Percentiles rank a stretch among this genome's conserved stretches.
Conservation (phyloP, 2,113 vertebrate genomes). For the Nyctereutes procyonoides region DNA sequence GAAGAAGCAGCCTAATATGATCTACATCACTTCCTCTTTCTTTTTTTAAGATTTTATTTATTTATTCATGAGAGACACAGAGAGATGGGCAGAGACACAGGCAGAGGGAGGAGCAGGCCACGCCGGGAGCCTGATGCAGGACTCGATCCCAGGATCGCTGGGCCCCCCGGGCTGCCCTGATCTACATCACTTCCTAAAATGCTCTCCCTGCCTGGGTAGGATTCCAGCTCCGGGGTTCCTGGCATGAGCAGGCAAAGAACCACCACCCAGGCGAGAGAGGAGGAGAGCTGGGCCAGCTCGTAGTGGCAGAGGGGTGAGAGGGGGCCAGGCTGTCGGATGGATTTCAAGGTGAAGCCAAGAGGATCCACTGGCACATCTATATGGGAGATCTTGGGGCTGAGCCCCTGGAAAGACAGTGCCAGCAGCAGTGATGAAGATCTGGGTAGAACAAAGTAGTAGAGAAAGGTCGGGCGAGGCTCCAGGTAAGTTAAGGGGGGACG, state of each 20-base stretch:
- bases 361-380: neutral
- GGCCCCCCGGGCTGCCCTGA: neutral
- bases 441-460: neutral
- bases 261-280: neutral
- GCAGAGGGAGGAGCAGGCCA: too few species aligned
- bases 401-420: neutral
- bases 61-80: too few species aligned
- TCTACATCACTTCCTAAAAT: neutral
- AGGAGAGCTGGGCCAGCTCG: neutral
- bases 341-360: neutral
- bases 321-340: neutral
- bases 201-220: neutral
- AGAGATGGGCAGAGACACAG: too few species aligned
- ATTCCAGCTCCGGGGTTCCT: neutral
- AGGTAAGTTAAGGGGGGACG: neutral
- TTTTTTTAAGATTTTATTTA: too few species aligned
- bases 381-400: neutral
- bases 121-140: too few species aligned
- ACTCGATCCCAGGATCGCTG: too few species aligned
- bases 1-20: neutral
- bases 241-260: neutral
- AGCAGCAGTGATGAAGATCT: neutral
- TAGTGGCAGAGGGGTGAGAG: neutral
- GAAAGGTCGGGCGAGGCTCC: neutral
- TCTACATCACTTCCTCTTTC: neutral